A percentile compares a stretch with the other conserved stretches of the same genome.
These are phyloP conservation scores for Bradypus variegatus DNA, from an alignment of 2,797 vertebrate genomes.

Conservation along the genomic window DNA sequence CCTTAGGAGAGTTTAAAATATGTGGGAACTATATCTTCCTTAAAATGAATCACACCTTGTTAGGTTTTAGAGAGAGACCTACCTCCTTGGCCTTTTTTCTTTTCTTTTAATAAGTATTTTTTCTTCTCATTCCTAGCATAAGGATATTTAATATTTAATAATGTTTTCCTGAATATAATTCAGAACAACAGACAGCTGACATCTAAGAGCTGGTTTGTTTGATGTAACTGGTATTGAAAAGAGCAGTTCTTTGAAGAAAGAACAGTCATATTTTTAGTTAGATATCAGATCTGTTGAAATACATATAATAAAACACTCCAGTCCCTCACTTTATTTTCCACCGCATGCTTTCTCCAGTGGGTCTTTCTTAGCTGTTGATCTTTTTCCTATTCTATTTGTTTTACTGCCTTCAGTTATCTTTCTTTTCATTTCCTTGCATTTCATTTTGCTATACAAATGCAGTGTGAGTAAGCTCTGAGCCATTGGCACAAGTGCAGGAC, in stretches of 20 bases:
- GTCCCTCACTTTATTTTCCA: slow-evolving; percentile 34
- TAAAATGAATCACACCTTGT: too few species aligned
- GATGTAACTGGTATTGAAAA: slow-evolving; percentile 37
- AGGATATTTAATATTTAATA: slow-evolving; percentile 79
- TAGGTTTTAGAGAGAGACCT: too few species aligned
- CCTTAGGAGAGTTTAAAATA: too few species aligned
- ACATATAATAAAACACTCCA: neutral
- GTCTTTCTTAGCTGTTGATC: neutral
- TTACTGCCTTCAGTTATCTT: neutral
- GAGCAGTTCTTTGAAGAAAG: slow-evolving; percentile 62
- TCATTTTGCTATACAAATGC: neutral
- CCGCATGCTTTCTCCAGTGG: slow-evolving; percentile 31
- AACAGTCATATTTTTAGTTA: slow-evolving; percentile 63
- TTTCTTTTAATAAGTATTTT: slow-evolving; percentile 60
- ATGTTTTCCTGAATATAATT: slow-evolving; percentile 78
- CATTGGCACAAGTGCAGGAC: too few species aligned
- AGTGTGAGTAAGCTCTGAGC: too few species aligned
- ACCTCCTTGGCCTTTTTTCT: too few species aligned
- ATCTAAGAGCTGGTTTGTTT: slow-evolving; percentile 44
- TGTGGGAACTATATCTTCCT: too few species aligned
- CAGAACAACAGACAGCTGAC: slow-evolving; percentile 67
- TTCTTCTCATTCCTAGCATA: slow-evolving; percentile 74
- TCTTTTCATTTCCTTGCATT: neutral
- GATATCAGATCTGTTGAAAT: slow-evolving; percentile 30
- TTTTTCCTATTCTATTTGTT: neutral